phyloP scores from a whole-genome alignment of 1,140 invertebrate genomes.

The Heliconius melpomene region DNA sequence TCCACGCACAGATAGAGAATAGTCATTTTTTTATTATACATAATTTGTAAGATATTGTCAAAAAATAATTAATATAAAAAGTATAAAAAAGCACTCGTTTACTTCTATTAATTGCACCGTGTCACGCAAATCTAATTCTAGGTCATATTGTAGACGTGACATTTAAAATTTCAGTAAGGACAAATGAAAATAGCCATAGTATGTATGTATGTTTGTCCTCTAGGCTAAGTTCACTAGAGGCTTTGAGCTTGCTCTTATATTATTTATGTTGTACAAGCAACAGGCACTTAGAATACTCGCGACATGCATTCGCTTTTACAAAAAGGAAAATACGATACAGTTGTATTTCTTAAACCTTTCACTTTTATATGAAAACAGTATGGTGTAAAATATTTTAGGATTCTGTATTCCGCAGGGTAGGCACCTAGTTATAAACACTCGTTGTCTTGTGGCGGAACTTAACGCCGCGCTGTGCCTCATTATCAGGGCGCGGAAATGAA shows the following conservation, averaged over 20 bases:
- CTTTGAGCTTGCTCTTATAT: constrained; percentile 1
- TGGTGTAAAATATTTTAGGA: background rate
- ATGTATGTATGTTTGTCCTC: background rate
- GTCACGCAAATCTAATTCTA: constrained; percentile 2
- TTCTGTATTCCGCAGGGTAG: too few species aligned
- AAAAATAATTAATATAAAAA: background rate
- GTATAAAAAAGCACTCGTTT: too few species aligned
- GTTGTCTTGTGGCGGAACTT: too few species aligned
- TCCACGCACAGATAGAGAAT: too few species aligned
- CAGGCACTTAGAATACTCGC: background rate
- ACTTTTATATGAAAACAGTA: background rate
- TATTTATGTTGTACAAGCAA: constrained; percentile 9
- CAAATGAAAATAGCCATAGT: background rate
- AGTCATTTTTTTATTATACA: too few species aligned
- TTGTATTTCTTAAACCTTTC: background rate
- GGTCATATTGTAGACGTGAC: background rate
- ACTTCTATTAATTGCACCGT: background rate
- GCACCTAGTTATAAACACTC: too few species aligned
- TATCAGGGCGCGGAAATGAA: too few species aligned
- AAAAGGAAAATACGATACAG: background rate
- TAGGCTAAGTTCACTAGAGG: background rate
- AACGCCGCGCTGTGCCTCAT: too few species aligned
- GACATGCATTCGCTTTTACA: background rate
- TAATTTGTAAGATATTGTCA: too few species aligned
- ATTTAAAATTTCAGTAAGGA: background rate